Evolutionary conservation across 2,113 vertebrate genomes (phyloP).

Genomic region (Misgurnus anguillicaudatus): DNA sequence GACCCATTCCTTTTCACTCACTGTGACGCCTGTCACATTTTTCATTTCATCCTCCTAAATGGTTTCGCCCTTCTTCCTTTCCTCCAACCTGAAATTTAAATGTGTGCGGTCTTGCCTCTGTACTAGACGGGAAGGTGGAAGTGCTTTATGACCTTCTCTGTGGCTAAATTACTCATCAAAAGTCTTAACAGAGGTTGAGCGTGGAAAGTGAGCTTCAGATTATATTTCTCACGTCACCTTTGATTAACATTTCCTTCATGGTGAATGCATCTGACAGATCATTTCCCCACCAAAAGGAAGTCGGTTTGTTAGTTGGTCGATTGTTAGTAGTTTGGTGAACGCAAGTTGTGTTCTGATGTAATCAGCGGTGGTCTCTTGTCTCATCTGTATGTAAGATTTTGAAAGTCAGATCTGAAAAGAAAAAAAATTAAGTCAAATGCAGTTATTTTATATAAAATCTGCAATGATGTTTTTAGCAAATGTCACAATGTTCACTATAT

Average conservation of each 20-base stretch:
- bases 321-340: too few relatives aligned
- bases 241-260: neutral
- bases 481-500: too few relatives aligned
- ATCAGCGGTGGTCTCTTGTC: too few relatives aligned
- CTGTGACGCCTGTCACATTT: slow-evolving; percentile 26
- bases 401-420: too few relatives aligned
- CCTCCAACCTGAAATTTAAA: slow-evolving; percentile 8
- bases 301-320: neutral
- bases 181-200: neutral
- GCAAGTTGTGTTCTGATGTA: too few relatives aligned
- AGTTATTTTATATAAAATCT: too few relatives aligned
- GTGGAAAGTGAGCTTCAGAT: neutral
- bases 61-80: slow-evolving; percentile 2
- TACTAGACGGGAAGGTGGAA: slow-evolving; percentile 23
- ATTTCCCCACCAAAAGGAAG: neutral
- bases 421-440: too few relatives aligned
- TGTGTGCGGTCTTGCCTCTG: slow-evolving; percentile 13
- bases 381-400: too few relatives aligned
- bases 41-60: slow-evolving; percentile 21
- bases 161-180: slow-evolving; percentile 22
- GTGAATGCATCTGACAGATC: neutral
- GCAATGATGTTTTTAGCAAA: too few relatives aligned
- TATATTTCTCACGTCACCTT: neutral
- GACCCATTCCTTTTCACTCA: slow-evolving; percentile 14
- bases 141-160: slow-evolving; percentile 9